Evolutionary conservation across 2,888 invertebrate genomes (phyloP).

Genomic region (Diaprepes abbreviatus): DNA sequence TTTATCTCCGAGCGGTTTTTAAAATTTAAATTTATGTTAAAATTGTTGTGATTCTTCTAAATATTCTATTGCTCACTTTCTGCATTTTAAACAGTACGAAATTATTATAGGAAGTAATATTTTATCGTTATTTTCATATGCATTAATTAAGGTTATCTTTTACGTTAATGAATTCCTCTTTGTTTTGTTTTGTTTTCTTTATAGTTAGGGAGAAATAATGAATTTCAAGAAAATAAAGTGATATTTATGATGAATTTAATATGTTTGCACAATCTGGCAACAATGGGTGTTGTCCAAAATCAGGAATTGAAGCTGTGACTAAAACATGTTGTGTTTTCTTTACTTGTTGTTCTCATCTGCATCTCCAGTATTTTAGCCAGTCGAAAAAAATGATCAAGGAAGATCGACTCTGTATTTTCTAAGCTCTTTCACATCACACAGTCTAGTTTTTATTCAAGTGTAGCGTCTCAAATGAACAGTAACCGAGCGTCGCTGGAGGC

Average conservation of each 20-base stretch:
- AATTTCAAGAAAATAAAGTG: no score
- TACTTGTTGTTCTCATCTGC: no score
- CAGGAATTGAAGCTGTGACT: no score
- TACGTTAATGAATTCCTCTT: not conserved
- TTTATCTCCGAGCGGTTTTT: constrained; percentile 6
- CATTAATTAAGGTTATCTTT: not conserved
- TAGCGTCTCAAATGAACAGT: not conserved
- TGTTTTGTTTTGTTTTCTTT: not conserved
- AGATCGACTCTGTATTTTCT: no score
- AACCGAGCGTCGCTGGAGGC: constrained; percentile 1
- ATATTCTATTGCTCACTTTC: not conserved
- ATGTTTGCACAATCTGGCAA: no score
- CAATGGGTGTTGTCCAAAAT: no score
- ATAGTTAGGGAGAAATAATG: no score
- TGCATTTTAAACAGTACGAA: not conserved
- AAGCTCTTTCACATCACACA: no score
- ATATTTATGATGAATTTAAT: no score
- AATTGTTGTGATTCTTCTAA: not conserved
- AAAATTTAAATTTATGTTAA: constrained; percentile 14
- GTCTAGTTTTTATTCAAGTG: not conserved
- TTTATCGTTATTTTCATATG: not conserved
- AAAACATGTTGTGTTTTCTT: no score
- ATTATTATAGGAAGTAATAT: not conserved
- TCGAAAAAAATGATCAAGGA: no score
- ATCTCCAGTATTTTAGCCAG: no score